Evolutionary conservation across 2,797 vertebrate genomes (phyloP), one percentile per base, ranked within the genome.

Genomic region (Alosa sapidissima): DNA sequence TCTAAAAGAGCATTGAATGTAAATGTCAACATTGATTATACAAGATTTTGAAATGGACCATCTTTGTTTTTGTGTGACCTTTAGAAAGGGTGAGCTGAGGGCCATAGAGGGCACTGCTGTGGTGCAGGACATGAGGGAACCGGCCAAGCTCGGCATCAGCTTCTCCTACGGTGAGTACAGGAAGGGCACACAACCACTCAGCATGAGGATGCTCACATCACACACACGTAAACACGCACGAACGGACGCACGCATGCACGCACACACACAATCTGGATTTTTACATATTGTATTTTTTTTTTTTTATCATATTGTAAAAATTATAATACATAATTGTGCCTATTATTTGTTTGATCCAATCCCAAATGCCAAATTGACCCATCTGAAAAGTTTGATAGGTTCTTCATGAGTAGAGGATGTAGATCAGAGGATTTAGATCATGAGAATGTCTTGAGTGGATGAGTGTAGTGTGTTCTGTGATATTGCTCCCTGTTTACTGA

Each of bases 111-210:
- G 97, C 11, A 96, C 93, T 3, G 93, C 96, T 41, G 93, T 94
- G 58, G 91, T 93, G n/a, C 93, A 91, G 83, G 95, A 98, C 75
- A 62, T 92, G 14, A 95, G 94, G 48, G 96, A 97, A 86, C 96
- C 97, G 0, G 97, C 97, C 87, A 98, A 97, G 89, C 89, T 99
- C 88, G 95, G 92, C 0, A 95, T 98, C 87, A 97, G 94, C 91
- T 98, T 96, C 87, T 97, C 93, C 82, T 96, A 95, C 7, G 94
- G 97, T 98, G 94, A 96, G 96, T 41, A 28, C 60, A 58, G 55
- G 19, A 58, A 6, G 19, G 6, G 3, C 55, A 58, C 19, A 58
- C 19, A 55, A n/a, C 19, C 55, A 21, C 4, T 7, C 21, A 58
- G 6, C 5, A 58, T 5, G 21, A 4, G 41, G 21, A 58, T 58